A percentile compares a stretch with the other conserved stretches of the same genome.
Evolutionary conservation across 2,797 vertebrate genomes (phyloP).

Genomic region (Presbytis comata): DNA sequence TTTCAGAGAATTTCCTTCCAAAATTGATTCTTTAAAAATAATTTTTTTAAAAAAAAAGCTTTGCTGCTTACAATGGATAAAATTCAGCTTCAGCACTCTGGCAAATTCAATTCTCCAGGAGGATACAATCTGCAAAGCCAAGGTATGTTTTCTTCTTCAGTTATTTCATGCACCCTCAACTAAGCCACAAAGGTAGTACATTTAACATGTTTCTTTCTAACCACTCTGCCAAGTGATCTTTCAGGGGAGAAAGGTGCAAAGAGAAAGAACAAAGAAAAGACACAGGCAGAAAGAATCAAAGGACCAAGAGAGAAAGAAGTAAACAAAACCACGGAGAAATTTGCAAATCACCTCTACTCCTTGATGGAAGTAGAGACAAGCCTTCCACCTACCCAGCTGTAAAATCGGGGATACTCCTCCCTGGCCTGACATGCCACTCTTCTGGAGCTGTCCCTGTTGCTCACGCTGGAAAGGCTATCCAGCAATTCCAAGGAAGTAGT

Average conservation of each 20-base stretch:
- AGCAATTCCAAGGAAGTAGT: neutral
- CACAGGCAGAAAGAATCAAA: neutral
- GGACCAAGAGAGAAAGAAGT: neutral
- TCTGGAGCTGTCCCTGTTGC: neutral
- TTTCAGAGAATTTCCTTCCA: slow-evolving; percentile 40
- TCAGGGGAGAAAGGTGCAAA: slow-evolving; percentile 8
- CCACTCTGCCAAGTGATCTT: slow-evolving; percentile 21
- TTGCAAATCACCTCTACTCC: neutral
- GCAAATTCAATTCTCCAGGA: slow-evolving; percentile 36
- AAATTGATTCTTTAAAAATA: slow-evolving; percentile 20
- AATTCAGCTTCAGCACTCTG: neutral
- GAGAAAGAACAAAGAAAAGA: neutral
- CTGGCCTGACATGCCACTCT: neutral
- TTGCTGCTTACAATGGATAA: neutral
- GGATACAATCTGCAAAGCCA: neutral
- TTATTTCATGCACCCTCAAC: neutral
- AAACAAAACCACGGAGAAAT: neutral
- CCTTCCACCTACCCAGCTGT: neutral
- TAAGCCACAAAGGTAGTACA: neutral
- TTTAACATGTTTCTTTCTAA: slow-evolving; percentile 12
- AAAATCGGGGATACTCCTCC: neutral
- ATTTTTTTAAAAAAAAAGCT: neutral
- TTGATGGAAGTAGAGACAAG: neutral
- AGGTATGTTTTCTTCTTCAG: neutral
- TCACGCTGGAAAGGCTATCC: neutral